Percentiles rank a stretch among this genome's conserved stretches.
These are phyloP conservation scores for Drosophila ficusphila DNA, from an alignment of 1,140 invertebrate genomes.

Conservation along the genomic window DNA sequence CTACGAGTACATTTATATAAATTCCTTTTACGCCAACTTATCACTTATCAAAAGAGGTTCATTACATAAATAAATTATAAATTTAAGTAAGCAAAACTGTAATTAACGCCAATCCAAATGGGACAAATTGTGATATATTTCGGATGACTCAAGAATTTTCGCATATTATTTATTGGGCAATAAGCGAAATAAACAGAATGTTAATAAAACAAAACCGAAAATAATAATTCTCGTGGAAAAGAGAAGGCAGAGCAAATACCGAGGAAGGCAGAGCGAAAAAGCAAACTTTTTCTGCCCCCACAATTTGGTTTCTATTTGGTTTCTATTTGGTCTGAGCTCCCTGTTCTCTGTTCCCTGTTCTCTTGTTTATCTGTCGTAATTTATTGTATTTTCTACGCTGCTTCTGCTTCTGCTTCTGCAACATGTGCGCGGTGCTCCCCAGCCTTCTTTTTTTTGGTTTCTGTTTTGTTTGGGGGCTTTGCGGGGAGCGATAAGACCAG, in stretches of 20 bases:
- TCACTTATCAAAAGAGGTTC: too few species aligned
- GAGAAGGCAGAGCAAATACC: constrained; percentile 3
- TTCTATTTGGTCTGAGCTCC: constrained; percentile 19
- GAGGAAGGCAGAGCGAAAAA: not conserved
- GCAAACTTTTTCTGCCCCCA: not conserved
- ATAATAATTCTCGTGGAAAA: constrained; percentile 12
- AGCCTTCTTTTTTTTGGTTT: not conserved
- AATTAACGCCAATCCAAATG: not conserved
- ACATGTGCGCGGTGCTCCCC: constrained; percentile 19
- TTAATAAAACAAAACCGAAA: constrained; percentile 23
- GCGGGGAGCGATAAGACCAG: constrained; percentile 18
- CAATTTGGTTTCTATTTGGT: not conserved
- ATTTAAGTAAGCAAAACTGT: not conserved
- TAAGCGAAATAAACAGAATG: not conserved
- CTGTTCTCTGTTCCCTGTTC: not conserved
- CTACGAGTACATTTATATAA: too few species aligned
- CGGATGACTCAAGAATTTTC: constrained; percentile 7
- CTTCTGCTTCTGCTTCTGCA: too few species aligned
- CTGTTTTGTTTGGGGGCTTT: not conserved
- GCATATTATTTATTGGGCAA: constrained; percentile 16
- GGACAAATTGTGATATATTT: not conserved
- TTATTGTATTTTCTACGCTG: constrained; percentile 37
- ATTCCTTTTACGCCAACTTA: too few species aligned
- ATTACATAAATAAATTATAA: not conserved
- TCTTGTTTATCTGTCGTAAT: constrained; percentile 32